Conservation (phyloP, 37 sponge, comb jelly and placozoan species). For the Hormiphora californensis region DNA sequence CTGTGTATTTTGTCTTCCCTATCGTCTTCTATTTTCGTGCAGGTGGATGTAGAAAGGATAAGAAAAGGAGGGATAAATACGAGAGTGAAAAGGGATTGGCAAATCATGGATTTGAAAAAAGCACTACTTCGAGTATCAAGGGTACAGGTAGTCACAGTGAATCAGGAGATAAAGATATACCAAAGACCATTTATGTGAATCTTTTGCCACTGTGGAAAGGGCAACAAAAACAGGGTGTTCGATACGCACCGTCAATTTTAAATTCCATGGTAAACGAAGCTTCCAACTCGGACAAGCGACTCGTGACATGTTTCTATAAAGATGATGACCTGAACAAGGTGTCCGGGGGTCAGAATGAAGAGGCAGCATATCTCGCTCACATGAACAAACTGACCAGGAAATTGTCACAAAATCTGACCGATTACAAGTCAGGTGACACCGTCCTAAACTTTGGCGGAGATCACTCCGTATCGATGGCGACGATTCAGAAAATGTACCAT, state of each 20-base stretch:
- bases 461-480: constrained; percentile 44
- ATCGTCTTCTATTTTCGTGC: no score
- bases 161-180: no score
- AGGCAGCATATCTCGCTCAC: constrained; percentile 2
- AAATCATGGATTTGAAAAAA: no score
- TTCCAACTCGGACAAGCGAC: background rate
- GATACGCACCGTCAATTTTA: constrained; percentile 16
- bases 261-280: constrained; percentile 44
- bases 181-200: constrained; percentile 19
- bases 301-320: constrained; percentile 15
- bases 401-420: background rate
- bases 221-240: constrained; percentile 31
- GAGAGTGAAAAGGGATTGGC: no score
- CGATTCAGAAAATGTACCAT: constrained; percentile 52
- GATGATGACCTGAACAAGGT: constrained; percentile 5
- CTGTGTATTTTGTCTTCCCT: no score
- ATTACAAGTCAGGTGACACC: background rate
- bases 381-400: constrained; percentile 46
- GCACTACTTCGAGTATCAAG: no score
- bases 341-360: background rate
- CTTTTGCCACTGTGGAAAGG: constrained; percentile 47
- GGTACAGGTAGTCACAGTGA: no score
- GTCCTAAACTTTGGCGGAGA: constrained; percentile 52
- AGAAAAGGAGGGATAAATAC: no score
- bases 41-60: no score